Evolutionary conservation across 2,113 vertebrate species (phyloP).

Genomic region (Tragelaphus imberbis): DNA sequence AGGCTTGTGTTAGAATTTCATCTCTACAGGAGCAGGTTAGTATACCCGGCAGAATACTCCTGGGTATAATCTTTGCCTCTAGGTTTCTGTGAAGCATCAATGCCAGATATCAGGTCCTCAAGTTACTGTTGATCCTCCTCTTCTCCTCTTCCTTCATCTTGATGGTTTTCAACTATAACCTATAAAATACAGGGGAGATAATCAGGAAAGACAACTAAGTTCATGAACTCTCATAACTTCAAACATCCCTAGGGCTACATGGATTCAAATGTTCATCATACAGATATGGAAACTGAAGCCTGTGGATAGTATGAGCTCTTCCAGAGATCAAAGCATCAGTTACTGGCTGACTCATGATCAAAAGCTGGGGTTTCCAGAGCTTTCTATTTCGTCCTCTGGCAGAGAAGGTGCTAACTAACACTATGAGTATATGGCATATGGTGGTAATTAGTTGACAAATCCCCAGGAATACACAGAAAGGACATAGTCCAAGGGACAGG

Average conservation of each 20-base stretch:
- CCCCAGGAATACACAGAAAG: not conserved
- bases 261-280: not conserved
- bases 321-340: not conserved
- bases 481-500: not conserved
- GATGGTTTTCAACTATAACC: not conserved
- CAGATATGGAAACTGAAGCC: not conserved
- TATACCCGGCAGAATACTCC: not conserved
- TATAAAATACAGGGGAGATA: not conserved
- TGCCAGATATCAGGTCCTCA: not conserved
- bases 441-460: not conserved
- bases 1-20: not conserved
- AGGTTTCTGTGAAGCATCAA: not conserved
- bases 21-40: accelerated
- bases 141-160: not conserved
- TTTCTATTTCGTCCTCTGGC: not conserved
- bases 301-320: not conserved
- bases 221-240: not conserved
- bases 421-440: too few species aligned
- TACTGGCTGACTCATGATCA: not conserved
- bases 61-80: not conserved
- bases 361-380: not conserved
- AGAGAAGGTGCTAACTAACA: not conserved
- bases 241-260: not conserved
- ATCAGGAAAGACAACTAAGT: not conserved
- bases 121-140: not conserved